A percentile compares a stretch with the other conserved stretches of the same genome.
Evolutionary conservation across 2,888 invertebrate genomes (phyloP).

Genomic region (Cryptosula pallasiana): DNA sequence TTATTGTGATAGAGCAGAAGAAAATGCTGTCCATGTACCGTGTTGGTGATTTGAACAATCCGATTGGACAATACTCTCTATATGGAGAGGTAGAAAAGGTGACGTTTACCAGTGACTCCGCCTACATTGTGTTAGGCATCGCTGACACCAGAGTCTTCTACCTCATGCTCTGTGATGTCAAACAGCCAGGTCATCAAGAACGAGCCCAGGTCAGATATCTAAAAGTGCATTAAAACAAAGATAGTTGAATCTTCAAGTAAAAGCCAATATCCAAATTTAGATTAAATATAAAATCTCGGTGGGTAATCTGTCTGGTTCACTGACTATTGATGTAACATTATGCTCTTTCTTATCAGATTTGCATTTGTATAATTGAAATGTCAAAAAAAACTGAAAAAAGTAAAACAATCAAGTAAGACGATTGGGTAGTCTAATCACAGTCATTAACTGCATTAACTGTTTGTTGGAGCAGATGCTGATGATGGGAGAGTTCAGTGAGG

Average conservation of each 20-base stretch:
- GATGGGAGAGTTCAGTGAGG: not conserved
- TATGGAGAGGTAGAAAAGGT: conserved; percentile 19
- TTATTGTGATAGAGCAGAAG: conserved; percentile 4
- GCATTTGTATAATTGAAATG: too few relatives aligned
- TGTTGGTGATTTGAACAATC: not conserved
- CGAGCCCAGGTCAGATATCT: not conserved
- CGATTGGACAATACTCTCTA: conserved; percentile 12
- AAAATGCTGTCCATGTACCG: conserved; percentile 12
- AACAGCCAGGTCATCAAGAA: not conserved
- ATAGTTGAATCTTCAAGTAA: too few relatives aligned
- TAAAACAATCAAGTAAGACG: too few relatives aligned
- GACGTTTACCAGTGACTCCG: not conserved
- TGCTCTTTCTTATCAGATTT: too few relatives aligned
- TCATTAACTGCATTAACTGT: too few relatives aligned
- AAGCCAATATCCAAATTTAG: too few relatives aligned
- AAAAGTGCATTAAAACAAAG: too few relatives aligned
- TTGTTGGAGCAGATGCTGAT: not conserved
- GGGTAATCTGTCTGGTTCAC: not conserved
- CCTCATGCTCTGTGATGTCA: conserved; percentile 7
- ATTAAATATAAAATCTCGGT: too few relatives aligned
- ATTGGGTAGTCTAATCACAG: too few relatives aligned
- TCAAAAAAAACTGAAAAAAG: too few relatives aligned
- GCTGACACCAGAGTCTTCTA: conserved; percentile 9
- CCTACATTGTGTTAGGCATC: conserved; percentile 8
- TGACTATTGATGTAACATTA: too few relatives aligned